Conservation (phyloP, 2,113 vertebrate species). For the Dasyornis broadbenti region DNA sequence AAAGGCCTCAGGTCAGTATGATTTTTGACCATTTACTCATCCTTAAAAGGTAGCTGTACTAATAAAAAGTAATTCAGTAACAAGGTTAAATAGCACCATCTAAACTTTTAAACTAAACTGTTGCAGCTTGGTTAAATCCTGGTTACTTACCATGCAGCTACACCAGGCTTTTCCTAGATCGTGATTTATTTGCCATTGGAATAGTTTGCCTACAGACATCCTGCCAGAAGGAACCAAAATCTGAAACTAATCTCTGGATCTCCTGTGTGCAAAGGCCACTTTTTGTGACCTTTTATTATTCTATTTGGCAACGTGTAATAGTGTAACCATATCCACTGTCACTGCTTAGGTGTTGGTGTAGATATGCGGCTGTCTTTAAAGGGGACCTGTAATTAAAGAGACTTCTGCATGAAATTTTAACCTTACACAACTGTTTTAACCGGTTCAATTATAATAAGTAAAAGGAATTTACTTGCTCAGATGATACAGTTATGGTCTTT, state of each 20-base stretch:
- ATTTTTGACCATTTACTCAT: background rate
- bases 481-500: background rate
- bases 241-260: background rate
- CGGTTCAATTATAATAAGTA: background rate
- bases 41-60: background rate
- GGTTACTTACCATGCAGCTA: background rate
- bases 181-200: background rate
- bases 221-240: background rate
- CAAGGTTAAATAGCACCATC: background rate
- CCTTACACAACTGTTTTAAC: background rate
- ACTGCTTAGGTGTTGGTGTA: background rate
- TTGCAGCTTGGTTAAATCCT: background rate
- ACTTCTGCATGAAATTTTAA: background rate
- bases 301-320: background rate
- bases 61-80: background rate
- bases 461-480: background rate
- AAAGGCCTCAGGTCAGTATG: background rate
- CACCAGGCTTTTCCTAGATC: background rate
- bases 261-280: background rate
- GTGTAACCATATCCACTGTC: background rate
- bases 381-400: background rate
- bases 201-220: background rate
- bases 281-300: background rate
- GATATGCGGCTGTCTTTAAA: background rate
- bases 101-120: background rate